phyloP scores from a whole-genome alignment of 1,140 invertebrate genomes.

The Papilio glaucus region DNA sequence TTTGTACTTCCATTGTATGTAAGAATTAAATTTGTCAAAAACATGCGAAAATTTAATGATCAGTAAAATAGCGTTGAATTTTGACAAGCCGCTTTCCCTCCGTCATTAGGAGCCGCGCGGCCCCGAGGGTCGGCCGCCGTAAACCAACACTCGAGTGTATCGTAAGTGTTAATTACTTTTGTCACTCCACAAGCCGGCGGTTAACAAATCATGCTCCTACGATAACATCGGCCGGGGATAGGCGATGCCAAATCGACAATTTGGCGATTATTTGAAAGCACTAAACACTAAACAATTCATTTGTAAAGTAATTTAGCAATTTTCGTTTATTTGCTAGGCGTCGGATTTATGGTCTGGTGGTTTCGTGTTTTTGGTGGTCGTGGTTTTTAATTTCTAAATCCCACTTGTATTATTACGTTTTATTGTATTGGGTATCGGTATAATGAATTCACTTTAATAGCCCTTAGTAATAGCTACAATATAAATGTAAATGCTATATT shows the following conservation, averaged over 20 bases:
- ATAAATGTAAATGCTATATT: too few relatives aligned
- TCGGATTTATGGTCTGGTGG: too few relatives aligned
- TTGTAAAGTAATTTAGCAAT: slow-evolving; percentile 34
- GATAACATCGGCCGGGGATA: slow-evolving; percentile 29
- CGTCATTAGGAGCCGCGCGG: slow-evolving; percentile 54
- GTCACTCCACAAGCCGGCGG: slow-evolving; percentile 68
- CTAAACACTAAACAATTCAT: slow-evolving; percentile 35
- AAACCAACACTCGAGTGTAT: slow-evolving; percentile 71
- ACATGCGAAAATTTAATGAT: slow-evolving; percentile 53
- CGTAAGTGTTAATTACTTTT: slow-evolving; percentile 80
- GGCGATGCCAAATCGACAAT: slow-evolving; percentile 14
- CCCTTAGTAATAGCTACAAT: too few relatives aligned
- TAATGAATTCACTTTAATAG: too few relatives aligned
- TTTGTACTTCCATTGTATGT: background rate
- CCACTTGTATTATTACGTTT: too few relatives aligned
- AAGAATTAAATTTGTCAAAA: slow-evolving; percentile 45
- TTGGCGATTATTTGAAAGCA: background rate
- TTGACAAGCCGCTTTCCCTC: slow-evolving; percentile 60
- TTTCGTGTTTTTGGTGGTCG: too few relatives aligned
- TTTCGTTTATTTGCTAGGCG: too few relatives aligned
- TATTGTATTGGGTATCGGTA: too few relatives aligned
- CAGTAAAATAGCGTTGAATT: slow-evolving; percentile 59
- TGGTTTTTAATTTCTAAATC: too few relatives aligned
- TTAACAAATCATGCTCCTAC: slow-evolving; percentile 72
- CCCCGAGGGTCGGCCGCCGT: slow-evolving; percentile 61